A percentile compares a stretch with the other conserved stretches of the same genome.
Evolutionary conservation across 2,888 invertebrate genomes (phyloP).

Genomic region (Ceratothoa steindachneri): DNA sequence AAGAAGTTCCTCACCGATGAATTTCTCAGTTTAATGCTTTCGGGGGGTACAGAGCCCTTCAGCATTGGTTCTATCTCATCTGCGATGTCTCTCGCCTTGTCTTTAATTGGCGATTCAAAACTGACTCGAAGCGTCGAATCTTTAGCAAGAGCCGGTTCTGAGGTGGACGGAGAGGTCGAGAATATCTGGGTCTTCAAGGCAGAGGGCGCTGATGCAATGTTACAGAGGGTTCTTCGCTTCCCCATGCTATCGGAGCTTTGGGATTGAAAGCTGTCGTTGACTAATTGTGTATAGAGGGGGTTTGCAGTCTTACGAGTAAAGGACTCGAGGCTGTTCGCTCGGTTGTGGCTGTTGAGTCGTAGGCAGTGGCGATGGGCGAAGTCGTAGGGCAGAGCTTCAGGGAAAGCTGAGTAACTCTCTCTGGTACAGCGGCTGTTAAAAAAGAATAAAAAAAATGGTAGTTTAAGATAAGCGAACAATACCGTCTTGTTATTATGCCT

Average conservation of each 20-base stretch:
- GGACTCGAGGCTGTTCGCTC: conserved; percentile 36
- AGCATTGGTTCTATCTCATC: conserved; percentile 35
- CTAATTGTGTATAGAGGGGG: not conserved
- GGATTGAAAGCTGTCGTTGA: not conserved
- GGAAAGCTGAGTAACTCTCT: not conserved
- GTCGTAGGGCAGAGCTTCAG: not conserved
- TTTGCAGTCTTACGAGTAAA: conserved; percentile 1
- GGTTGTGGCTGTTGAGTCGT: conserved; percentile 23
- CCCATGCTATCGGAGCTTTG: conserved; percentile 16
- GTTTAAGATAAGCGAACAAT: no score
- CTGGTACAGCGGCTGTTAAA: not conserved
- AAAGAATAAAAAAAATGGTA: not conserved
- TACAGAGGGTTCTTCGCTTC: conserved; percentile 32
- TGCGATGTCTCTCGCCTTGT: conserved; percentile 1
- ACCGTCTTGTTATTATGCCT: no score
- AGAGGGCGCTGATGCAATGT: not conserved
- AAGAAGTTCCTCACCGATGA: no score
- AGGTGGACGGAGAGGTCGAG: conserved; percentile 21
- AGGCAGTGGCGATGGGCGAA: conserved; percentile 17
- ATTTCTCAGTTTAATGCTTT: no score
- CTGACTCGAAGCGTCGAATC: conserved; percentile 40
- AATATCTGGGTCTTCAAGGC: conserved; percentile 9
- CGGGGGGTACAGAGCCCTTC: not conserved
- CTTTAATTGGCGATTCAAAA: conserved; percentile 14
- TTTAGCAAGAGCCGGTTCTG: conserved; percentile 29